Percentiles rank a stretch among this genome's conserved stretches.
Evolutionary conservation across 2,888 invertebrate genomes (phyloP).

Genomic region (Brachylomia viminalis): DNA sequence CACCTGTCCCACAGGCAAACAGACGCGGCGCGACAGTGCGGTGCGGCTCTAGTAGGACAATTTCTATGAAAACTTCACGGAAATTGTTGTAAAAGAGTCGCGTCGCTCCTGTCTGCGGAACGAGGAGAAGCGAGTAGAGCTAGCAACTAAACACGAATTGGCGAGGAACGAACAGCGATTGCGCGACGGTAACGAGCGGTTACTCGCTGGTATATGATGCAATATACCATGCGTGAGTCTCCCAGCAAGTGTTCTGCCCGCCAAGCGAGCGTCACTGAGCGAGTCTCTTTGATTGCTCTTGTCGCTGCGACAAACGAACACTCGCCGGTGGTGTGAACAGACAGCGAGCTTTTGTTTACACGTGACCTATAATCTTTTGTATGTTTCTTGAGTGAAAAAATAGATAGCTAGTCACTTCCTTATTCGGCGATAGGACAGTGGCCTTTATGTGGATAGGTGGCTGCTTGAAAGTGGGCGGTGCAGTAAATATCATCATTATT

Average conservation of each 20-base stretch:
- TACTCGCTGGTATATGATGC: neutral
- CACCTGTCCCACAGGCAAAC: neutral
- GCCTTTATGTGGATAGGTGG: no score
- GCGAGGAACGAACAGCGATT: neutral
- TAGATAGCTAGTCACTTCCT: no score
- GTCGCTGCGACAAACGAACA: neutral
- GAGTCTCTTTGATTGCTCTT: neutral
- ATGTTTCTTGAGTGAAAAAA: neutral
- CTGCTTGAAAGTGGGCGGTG: no score
- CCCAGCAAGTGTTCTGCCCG: neutral
- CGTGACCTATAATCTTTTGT: neutral
- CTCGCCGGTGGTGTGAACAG: neutral
- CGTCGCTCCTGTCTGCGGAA: no score
- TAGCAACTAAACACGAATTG: neutral
- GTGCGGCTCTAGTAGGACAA: no score
- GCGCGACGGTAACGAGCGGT: neutral
- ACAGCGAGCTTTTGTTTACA: neutral
- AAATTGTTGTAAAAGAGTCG: no score
- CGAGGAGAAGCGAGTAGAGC: neutral
- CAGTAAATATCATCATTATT: no score
- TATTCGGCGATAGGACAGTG: no score
- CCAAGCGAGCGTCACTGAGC: neutral
- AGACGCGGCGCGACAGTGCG: no score
- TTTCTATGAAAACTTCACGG: no score
- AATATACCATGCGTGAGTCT: neutral